Evolutionary conservation across 2,797 vertebrate genomes (phyloP).

Genomic region (Chrosomus eos): DNA sequence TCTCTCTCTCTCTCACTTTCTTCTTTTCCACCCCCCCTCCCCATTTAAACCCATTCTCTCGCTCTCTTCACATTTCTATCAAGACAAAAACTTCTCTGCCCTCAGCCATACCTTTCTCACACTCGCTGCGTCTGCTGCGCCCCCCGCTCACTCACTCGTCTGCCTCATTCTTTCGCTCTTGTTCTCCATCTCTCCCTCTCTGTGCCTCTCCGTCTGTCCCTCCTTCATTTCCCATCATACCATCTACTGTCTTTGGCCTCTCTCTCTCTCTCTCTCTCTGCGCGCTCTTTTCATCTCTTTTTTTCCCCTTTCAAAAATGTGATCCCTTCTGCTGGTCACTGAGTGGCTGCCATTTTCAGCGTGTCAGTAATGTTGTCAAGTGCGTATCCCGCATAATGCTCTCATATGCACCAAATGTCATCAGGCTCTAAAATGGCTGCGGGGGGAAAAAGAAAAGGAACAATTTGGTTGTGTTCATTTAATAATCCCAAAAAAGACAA

Average conservation of each 20-base stretch:
- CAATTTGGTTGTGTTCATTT: slow-evolving; percentile 39
- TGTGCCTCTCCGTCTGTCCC: slow-evolving; percentile 80
- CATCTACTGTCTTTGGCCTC: slow-evolving; percentile 71
- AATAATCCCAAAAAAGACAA: slow-evolving; percentile 45
- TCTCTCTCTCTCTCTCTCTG: slow-evolving; percentile 67
- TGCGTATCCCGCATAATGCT: slow-evolving; percentile 53
- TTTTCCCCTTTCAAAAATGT: slow-evolving; percentile 51
- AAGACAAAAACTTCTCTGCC: slow-evolving; percentile 60
- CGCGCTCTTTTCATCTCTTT: slow-evolving; percentile 65
- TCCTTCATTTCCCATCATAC: slow-evolving; percentile 77
- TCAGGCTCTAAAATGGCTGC: slow-evolving; percentile 56
- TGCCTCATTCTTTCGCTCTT: slow-evolving; percentile 54
- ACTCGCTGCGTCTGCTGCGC: slow-evolving; percentile 38
- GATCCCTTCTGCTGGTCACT: slow-evolving; percentile 53
- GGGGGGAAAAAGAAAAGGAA: slow-evolving; percentile 27
- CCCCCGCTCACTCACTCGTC: slow-evolving; percentile 48
- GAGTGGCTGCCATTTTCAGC: slow-evolving; percentile 58
- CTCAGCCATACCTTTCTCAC: slow-evolving; percentile 56
- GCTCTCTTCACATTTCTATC: slow-evolving; percentile 60
- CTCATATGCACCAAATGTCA: slow-evolving; percentile 54
- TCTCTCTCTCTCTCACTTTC: slow-evolving; percentile 30
- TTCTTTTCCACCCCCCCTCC: neutral
- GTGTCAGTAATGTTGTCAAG: slow-evolving; percentile 57
- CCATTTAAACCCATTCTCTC: slow-evolving; percentile 49
- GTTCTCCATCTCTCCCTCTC: slow-evolving; percentile 68